Percentiles rank a stretch among this genome's conserved stretches.
Evolutionary conservation across 2,113 vertebrate genomes (phyloP).

Genomic region (Hippopotamus amphibius): DNA sequence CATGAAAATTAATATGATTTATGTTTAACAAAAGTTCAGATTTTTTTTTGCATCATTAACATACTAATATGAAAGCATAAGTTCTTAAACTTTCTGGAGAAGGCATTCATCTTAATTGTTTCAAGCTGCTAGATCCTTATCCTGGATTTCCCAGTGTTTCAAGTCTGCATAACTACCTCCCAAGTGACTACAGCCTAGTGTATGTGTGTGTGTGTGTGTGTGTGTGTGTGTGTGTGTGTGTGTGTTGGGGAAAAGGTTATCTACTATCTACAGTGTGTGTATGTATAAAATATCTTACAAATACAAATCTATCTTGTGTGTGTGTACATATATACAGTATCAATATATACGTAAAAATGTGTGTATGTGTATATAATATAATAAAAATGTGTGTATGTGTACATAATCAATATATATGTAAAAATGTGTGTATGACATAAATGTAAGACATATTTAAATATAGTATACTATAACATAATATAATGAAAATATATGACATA

Average conservation of each 20-base stretch:
- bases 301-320: neutral
- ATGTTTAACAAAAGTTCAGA: constrained; percentile 49
- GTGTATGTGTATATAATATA: neutral
- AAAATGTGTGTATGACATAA: neutral
- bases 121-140: constrained; percentile 57
- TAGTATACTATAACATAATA: neutral
- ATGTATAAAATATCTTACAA: neutral
- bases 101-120: constrained; percentile 61
- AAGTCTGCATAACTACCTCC: neutral
- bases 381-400: neutral
- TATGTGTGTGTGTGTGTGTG: neutral
- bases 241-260: neutral
- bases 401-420: no score
- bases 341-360: neutral
- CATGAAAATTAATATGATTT: constrained; percentile 54
- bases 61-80: constrained; percentile 47
- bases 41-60: constrained; percentile 64
- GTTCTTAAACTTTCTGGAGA: constrained; percentile 64
- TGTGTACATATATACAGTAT: no score
- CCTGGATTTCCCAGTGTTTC: constrained; percentile 47
- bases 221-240: neutral
- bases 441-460: neutral
- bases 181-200: neutral
- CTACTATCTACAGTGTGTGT: neutral
- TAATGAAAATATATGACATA: neutral